Conservation (phyloP, 2,113 vertebrate species). For the Hirundichthys speculiger region DNA sequence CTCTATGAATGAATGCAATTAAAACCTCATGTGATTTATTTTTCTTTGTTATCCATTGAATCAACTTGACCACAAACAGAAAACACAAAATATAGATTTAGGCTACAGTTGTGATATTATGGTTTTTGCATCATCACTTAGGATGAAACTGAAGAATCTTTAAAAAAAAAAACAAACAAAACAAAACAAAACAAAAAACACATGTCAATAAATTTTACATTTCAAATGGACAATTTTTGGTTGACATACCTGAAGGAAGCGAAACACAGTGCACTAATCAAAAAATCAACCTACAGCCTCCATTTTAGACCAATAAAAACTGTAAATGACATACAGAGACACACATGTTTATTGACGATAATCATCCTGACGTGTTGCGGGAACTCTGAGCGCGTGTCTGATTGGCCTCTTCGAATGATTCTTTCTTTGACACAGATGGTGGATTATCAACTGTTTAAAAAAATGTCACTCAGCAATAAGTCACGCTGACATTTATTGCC, state of each 20-base stretch:
- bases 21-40: slow-evolving; percentile 1
- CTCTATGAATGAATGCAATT: slow-evolving; percentile 23
- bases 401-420: slow-evolving; percentile 57
- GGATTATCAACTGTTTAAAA: slow-evolving; percentile 79
- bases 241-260: slow-evolving; percentile 68
- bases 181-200: slow-evolving; percentile 47
- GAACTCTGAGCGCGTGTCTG: slow-evolving; percentile 43
- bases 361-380: slow-evolving; percentile 52
- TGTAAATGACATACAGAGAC: slow-evolving; percentile 60
- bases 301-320: slow-evolving; percentile 49
- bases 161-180: slow-evolving; percentile 30
- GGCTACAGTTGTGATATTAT: slow-evolving; percentile 27
- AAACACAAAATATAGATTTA: slow-evolving; percentile 40
- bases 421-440: slow-evolving; percentile 73
- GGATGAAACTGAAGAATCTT: slow-evolving; percentile 35
- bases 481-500: slow-evolving; percentile 75
- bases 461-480: slow-evolving; percentile 72
- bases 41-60: background rate
- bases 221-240: slow-evolving; percentile 56
- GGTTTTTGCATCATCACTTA: slow-evolving; percentile 27
- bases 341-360: slow-evolving; percentile 69
- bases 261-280: slow-evolving; percentile 62
- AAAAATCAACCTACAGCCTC: slow-evolving; percentile 73
- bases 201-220: slow-evolving; percentile 71
- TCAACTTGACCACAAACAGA: slow-evolving; percentile 30